A percentile compares a stretch with the other conserved stretches of the same genome.
Conservation (phyloP, 2,113 vertebrate genomes). For the Crocuta crocuta region DNA sequence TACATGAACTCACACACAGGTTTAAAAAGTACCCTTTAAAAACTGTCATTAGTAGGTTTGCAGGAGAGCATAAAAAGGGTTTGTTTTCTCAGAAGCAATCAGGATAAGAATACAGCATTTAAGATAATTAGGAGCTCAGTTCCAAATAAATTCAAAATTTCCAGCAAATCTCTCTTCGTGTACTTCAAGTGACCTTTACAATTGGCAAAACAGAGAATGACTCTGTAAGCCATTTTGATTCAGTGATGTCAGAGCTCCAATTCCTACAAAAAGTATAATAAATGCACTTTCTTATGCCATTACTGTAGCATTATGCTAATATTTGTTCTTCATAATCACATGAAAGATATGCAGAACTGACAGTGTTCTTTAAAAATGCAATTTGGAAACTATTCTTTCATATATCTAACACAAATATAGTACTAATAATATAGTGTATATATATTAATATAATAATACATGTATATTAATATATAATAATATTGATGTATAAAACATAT, state of each 20-base stretch:
- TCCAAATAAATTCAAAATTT: constrained; percentile 42
- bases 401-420: not conserved
- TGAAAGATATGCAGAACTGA: not conserved
- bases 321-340: constrained; percentile 36
- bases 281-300: constrained; percentile 1
- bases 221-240: not conserved
- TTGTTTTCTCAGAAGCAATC: not conserved
- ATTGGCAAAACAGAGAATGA: not conserved
- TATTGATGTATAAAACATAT: not conserved
- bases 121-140: not conserved
- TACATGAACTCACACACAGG: not conserved
- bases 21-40: not conserved
- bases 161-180: not conserved
- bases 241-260: not conserved
- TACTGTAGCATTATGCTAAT: constrained; percentile 39
- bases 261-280: constrained; percentile 47
- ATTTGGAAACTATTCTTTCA: not conserved
- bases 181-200: constrained; percentile 41
- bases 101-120: constrained; percentile 30
- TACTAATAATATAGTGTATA: not conserved
- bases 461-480: not conserved
- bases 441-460: not conserved
- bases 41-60: not conserved
- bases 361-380: not conserved
- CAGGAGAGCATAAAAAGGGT: not conserved